Evolutionary conservation across 2,797 vertebrate species (phyloP).

Genomic region (Bovichtus variegatus): DNA sequence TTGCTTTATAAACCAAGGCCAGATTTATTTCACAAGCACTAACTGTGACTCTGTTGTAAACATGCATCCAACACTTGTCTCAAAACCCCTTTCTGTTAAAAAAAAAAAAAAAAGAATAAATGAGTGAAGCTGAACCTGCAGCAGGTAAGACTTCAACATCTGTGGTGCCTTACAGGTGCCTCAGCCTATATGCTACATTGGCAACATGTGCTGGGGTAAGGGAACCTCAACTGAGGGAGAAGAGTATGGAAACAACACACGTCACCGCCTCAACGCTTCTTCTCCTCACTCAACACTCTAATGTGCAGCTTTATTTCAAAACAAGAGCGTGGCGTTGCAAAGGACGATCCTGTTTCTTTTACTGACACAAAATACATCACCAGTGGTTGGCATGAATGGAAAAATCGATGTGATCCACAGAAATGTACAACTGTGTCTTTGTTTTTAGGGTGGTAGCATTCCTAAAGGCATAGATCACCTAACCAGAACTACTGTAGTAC

Average conservation of each 20-base stretch:
- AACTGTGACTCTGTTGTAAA: not conserved
- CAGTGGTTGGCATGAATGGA: not conserved
- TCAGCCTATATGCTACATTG: constrained; percentile 31
- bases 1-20: constrained; percentile 6
- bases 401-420: not conserved
- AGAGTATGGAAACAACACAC: constrained; percentile 21
- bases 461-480: not conserved
- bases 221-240: constrained; percentile 29
- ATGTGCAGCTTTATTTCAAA: not conserved
- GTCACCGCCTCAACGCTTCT: constrained; percentile 23
- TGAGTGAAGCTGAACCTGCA: not conserved
- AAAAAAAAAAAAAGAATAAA: too few relatives aligned
- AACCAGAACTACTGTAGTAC: not conserved
- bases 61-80: not conserved
- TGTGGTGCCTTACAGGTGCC: constrained; percentile 23
- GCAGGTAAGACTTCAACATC: constrained; percentile 10
- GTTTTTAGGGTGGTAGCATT: not conserved
- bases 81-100: not conserved
- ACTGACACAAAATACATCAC: not conserved
- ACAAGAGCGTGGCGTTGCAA: not conserved
- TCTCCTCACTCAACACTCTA: constrained; percentile 17
- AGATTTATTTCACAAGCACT: not conserved
- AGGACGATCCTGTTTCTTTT: not conserved
- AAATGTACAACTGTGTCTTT: not conserved
- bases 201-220: constrained; percentile 27